phyloP scores from a whole-genome alignment of 2,888 invertebrate species.

The Nemapogon koenigi region DNA sequence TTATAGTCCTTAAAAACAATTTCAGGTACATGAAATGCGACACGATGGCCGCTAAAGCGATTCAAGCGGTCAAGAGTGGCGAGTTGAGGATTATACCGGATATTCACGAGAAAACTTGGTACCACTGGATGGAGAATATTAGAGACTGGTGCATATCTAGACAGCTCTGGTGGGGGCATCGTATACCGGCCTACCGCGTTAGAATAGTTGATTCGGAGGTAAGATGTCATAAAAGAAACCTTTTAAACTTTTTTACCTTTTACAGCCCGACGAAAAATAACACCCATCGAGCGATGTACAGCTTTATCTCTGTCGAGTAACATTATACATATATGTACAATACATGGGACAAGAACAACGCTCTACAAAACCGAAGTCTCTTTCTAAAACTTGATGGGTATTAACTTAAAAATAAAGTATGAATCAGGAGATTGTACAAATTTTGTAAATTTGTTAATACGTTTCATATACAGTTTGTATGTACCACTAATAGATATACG shows the following conservation, averaged over 20 bases:
- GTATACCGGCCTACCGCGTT: slow-evolving; percentile 92
- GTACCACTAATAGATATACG: too few relatives aligned
- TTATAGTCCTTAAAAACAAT: too few relatives aligned
- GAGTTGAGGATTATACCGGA: slow-evolving; percentile 90
- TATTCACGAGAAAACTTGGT: slow-evolving; percentile 92
- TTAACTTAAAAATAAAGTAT: too few relatives aligned
- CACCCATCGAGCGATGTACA: neutral
- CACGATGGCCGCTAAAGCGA: slow-evolving; percentile 88
- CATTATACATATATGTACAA: too few relatives aligned
- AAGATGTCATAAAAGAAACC: neutral
- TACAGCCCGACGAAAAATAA: neutral
- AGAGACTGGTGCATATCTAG: slow-evolving; percentile 98
- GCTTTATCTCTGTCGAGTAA: neutral
- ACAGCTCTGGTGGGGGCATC: slow-evolving; percentile 99
- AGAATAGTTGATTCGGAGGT: slow-evolving; percentile 34
- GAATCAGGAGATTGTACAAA: too few relatives aligned
- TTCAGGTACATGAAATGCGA: slow-evolving; percentile 86
- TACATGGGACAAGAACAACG: too few relatives aligned
- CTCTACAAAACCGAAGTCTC: too few relatives aligned
- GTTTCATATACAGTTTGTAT: too few relatives aligned
- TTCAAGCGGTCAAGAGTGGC: slow-evolving; percentile 79
- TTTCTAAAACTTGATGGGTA: too few relatives aligned
- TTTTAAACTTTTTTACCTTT: neutral
- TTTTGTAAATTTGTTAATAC: too few relatives aligned
- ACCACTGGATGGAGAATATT: slow-evolving; percentile 94